Percentiles rank a stretch among this genome's conserved stretches.
Evolutionary conservation across 2,797 vertebrate species (phyloP).

Genomic region (Remorina albescens): DNA sequence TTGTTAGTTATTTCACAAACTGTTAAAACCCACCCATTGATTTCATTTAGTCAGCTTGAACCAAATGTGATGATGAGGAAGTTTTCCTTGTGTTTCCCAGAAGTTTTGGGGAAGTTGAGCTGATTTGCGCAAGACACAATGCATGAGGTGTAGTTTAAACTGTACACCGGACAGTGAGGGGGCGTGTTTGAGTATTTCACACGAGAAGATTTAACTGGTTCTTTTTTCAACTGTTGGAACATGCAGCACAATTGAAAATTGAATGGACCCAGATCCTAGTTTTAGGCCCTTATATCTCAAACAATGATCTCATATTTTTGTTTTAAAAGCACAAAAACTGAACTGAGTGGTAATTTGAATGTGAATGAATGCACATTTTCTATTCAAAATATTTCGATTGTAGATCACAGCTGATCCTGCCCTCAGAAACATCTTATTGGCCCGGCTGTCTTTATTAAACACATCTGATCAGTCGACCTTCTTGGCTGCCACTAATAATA

Average conservation of each 20-base stretch:
- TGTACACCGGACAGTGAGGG: background rate
- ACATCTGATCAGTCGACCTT: conserved; percentile 67
- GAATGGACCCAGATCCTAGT: background rate
- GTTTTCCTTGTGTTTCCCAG: conserved; percentile 51
- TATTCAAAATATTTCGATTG: conserved; percentile 1
- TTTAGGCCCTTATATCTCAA: background rate
- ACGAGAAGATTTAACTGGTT: conserved; percentile 12
- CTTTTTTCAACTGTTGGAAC: background rate
- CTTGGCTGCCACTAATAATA: conserved; percentile 77
- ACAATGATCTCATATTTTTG: background rate
- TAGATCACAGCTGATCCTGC: conserved; percentile 17
- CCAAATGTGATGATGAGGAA: conserved; percentile 4
- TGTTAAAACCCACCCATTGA: background rate
- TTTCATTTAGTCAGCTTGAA: conserved; percentile 13
- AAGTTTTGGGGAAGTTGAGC: conserved; percentile 49
- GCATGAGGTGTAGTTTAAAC: background rate
- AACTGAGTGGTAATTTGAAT: conserved; percentile 1
- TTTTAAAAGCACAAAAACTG: background rate
- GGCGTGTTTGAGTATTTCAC: conserved; percentile 2
- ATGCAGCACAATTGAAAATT: background rate
- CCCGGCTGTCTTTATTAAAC: conserved; percentile 27
- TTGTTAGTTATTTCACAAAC: background rate
- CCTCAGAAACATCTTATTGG: conserved; percentile 39
- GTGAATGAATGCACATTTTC: background rate
- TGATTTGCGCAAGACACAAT: conserved; percentile 16